Evolutionary conservation across 1,140 invertebrate genomes (phyloP), one percentile per base, ranked within the genome.

Genomic region (Temnothorax nylanderi): DNA sequence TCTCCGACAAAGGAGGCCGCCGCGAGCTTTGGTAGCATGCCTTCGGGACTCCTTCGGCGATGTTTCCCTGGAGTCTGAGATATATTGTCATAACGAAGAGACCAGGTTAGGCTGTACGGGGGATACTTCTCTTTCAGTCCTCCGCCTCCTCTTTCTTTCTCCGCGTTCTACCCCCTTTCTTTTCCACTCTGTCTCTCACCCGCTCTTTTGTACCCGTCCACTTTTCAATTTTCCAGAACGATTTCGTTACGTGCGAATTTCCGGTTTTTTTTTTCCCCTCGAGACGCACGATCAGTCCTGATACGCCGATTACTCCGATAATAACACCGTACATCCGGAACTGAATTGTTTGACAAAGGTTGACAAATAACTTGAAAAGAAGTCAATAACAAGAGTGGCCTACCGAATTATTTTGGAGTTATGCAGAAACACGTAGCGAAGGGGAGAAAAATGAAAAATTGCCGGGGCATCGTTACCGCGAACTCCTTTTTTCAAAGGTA

Each of bases 1-100:
- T 94, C 92, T 93, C 93, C 93, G 94, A 95, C 94, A 95, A 95
- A 95, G 93, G 91, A 88, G 81, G 76, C 89, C 87, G 87, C 91
- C 92, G 93, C 90, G 82, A 92, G 93, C 91, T 93, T 93, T 93
- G 91, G 91, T 87, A 91, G 86, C 89, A 86, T 90, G 77, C 92
- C 90, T 92, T 89, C 90, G 93, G 93, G 91, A 90, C 90, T 92
- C 90, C 91, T 91, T 91, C 62, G 88, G 69, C 93, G 88, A 93
- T 93, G 92, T 93, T 93, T 92, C 93, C 91, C 91, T 91, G 88
- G 60, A 86, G 84, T 47, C 86, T 71, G 75, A 86, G 74, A 89
- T 93, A 90, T 91, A 93, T 93, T 91, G 92, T 93, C 91, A 93
- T 90, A 90, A 93, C 91, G 89, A 91, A 90, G 88, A 90, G 87